A percentile compares a stretch with the other conserved stretches of the same genome.
Evolutionary conservation across 2,797 vertebrate species (phyloP).

Genomic region (Alectoris magna): DNA sequence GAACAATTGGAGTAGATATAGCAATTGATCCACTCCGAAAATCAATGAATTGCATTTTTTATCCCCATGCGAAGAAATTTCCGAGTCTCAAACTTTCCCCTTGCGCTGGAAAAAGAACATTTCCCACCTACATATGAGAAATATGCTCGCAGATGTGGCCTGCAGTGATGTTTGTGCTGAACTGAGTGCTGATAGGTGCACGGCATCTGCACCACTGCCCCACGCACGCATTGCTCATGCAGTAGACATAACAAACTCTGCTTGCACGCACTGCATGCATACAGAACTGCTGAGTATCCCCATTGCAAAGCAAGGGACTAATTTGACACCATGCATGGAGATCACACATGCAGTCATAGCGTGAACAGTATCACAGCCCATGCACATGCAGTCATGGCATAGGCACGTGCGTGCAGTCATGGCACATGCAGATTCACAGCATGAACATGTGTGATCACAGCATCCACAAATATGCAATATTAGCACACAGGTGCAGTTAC

Average conservation of each 20-base stretch:
- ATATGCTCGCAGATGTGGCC: not conserved
- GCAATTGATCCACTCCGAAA: not conserved
- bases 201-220: too few relatives aligned
- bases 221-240: too few relatives aligned
- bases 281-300: rapidly evolving
- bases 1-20: not conserved
- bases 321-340: not conserved
- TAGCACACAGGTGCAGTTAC: too few relatives aligned
- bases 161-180: not conserved
- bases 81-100: not conserved
- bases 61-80: not conserved
- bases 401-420: too few relatives aligned
- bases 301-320: rapidly evolving
- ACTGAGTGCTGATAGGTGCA: too few relatives aligned
- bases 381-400: not conserved
- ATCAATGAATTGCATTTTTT: not conserved
- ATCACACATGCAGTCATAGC: rapidly evolving
- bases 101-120: not conserved
- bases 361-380: rapidly evolving
- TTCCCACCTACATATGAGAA: not conserved
- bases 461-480: too few relatives aligned
- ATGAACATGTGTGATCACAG: rapidly evolving
- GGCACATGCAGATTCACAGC: not conserved
- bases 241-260: too few relatives aligned
- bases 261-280: not conserved